Conservation (phyloP, 1,140 invertebrate genomes). For the Sycophaga agraensis region DNA sequence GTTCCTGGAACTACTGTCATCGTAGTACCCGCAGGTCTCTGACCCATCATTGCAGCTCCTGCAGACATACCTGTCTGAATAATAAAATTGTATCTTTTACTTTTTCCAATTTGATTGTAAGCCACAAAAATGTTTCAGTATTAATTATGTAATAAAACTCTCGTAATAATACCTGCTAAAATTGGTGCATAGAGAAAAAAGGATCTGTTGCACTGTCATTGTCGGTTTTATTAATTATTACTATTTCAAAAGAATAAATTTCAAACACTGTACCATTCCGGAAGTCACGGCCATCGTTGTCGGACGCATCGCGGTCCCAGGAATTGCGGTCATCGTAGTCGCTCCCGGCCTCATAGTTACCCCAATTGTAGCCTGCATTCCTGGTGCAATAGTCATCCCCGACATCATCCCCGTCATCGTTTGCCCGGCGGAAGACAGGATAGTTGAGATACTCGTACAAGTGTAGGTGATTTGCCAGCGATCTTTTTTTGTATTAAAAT, state of each 20-base stretch:
- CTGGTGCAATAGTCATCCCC: no score
- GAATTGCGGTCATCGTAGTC: background rate
- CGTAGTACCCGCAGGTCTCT: background rate
- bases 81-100: no score
- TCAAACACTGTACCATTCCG: background rate
- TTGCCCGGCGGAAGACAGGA: background rate
- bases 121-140: no score
- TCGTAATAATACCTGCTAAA: no score
- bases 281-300: background rate
- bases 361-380: no score
- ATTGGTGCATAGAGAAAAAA: no score
- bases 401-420: background rate
- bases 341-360: background rate
- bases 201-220: no score
- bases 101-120: no score
- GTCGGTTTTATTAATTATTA: no score
- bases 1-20: background rate
- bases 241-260: no score
- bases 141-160: no score
- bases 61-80: no score
- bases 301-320: background rate
- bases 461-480: slow-evolving; percentile 43
- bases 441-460: slow-evolving; percentile 38
- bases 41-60: background rate
- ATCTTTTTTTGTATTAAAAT: slow-evolving; percentile 37